A percentile compares a stretch with the other conserved stretches of the same genome.
Evolutionary conservation across 2,113 vertebrate genomes (phyloP).

Genomic region (Gopherus flavomarginatus): DNA sequence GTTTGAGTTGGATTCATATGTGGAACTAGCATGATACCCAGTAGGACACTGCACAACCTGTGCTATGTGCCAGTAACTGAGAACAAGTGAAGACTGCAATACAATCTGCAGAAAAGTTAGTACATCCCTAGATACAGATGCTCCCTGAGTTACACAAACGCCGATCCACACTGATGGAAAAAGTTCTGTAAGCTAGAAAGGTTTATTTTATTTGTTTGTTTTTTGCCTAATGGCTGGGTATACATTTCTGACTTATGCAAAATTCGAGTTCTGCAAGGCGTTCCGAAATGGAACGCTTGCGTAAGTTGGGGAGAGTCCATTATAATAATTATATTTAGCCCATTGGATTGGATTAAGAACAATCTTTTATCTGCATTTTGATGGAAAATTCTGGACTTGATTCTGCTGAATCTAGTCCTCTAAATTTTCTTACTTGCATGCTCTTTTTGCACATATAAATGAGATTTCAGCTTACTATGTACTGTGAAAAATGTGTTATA

Average conservation of each 20-base stretch:
- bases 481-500: background rate
- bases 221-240: too few relatives aligned
- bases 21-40: background rate
- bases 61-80: background rate
- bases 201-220: too few relatives aligned
- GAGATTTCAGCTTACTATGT: background rate
- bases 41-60: background rate
- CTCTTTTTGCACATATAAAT: background rate
- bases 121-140: background rate
- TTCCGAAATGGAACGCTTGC: too few relatives aligned
- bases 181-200: too few relatives aligned
- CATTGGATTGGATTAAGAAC: fast-evolving
- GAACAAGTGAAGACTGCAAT: background rate
- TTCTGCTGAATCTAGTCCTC: background rate
- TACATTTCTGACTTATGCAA: too few relatives aligned
- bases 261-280: too few relatives aligned
- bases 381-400: background rate
- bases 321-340: background rate
- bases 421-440: background rate
- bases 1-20: background rate
- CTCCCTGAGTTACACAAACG: too few relatives aligned
- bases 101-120: background rate
- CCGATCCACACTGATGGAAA: too few relatives aligned
- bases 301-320: too few relatives aligned
- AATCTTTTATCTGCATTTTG: background rate